Evolutionary conservation across 2,113 vertebrate species (phyloP).

Genomic region (Columbina picui): DNA sequence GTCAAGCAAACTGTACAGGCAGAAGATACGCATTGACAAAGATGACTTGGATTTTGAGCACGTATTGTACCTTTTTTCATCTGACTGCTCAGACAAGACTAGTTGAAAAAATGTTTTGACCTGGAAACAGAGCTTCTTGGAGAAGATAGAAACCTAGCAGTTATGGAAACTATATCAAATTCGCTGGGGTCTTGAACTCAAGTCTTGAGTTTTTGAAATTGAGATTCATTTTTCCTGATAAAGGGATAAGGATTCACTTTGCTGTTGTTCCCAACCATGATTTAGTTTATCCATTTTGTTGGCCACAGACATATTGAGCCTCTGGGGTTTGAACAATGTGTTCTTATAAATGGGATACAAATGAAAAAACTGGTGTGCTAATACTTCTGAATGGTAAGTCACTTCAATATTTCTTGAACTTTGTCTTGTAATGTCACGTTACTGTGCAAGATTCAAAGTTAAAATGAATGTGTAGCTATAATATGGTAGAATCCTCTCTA

Average conservation of each 20-base stretch:
- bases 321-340: not conserved
- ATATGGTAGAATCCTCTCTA: not conserved
- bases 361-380: not conserved
- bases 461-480: not conserved
- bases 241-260: not conserved
- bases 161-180: not conserved
- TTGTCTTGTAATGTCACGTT: not conserved
- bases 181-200: not conserved
- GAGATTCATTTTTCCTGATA: not conserved
- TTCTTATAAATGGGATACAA: not conserved
- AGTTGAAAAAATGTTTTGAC: not conserved
- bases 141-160: not conserved
- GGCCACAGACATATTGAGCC: not conserved
- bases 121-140: not conserved
- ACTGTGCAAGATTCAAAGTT: not conserved
- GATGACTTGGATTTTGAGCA: not conserved
- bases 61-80: not conserved
- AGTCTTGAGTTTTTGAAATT: not conserved
- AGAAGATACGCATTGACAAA: not conserved
- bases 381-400: conserved; percentile 49
- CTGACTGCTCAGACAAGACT: not conserved
- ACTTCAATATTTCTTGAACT: not conserved
- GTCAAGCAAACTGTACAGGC: conserved; percentile 34
- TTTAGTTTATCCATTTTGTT: not conserved
- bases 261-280: not conserved